Evolutionary conservation across 1,140 invertebrate species (phyloP).

Genomic region (Pectinophora gossypiella): DNA sequence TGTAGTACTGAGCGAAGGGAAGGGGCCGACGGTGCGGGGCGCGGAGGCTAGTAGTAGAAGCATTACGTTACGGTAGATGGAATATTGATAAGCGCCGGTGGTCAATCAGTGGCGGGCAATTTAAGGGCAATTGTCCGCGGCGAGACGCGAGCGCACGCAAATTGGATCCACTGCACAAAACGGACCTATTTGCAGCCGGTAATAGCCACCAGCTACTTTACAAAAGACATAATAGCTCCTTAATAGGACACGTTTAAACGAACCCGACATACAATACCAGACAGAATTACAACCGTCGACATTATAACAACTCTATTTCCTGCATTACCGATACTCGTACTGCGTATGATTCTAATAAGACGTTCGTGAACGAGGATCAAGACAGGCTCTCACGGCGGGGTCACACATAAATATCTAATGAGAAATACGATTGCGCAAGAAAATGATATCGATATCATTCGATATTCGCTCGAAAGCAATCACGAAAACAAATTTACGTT

Average conservation of each 20-base stretch:
- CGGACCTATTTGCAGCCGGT: slow-evolving; percentile 26
- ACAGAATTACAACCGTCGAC: background rate
- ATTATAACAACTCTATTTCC: background rate
- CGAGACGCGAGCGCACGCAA: slow-evolving; percentile 54
- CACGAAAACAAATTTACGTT: slow-evolving; percentile 73
- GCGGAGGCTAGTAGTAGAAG: too few relatives aligned
- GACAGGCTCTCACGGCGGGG: slow-evolving; percentile 40
- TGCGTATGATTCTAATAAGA: slow-evolving; percentile 3
- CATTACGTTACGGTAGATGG: slow-evolving; percentile 12
- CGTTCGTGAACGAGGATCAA: slow-evolving; percentile 28
- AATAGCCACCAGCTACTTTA: background rate
- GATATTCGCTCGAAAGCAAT: slow-evolving; percentile 65
- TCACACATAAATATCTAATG: slow-evolving; percentile 54
- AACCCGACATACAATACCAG: background rate
- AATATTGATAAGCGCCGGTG: slow-evolving; percentile 68
- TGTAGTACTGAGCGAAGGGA: too few relatives aligned
- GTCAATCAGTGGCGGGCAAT: slow-evolving; percentile 62
- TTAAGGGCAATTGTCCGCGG: slow-evolving; percentile 65
- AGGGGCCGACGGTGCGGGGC: too few relatives aligned
- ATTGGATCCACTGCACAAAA: slow-evolving; percentile 45
- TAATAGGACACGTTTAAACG: background rate
- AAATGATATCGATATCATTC: slow-evolving; percentile 65
- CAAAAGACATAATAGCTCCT: background rate
- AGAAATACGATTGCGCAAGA: slow-evolving; percentile 51
- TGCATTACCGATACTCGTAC: too few relatives aligned